A percentile compares a stretch with the other conserved stretches of the same genome.
Evolutionary conservation across 2,113 vertebrate species (phyloP).

Genomic region (Progne subis): DNA sequence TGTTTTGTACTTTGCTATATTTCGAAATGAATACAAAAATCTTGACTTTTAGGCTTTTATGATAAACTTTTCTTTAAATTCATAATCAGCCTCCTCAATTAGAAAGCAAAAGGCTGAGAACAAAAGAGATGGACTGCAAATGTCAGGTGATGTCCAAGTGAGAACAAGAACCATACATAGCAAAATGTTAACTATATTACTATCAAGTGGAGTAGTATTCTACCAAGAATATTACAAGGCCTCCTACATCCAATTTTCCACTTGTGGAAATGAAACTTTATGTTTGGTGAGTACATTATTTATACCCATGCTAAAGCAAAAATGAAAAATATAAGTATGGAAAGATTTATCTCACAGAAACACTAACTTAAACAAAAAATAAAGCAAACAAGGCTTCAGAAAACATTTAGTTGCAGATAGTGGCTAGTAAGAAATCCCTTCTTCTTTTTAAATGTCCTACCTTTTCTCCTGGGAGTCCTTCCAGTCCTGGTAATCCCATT

Average conservation of each 20-base stretch:
- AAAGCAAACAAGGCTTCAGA: neutral
- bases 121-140: neutral
- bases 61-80: neutral
- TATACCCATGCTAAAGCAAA: neutral
- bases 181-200: neutral
- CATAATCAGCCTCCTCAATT: neutral
- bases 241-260: neutral
- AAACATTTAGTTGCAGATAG: neutral
- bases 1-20: neutral
- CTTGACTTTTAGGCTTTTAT: neutral
- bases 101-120: neutral
- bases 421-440: neutral
- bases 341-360: neutral
- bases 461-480: conserved; percentile 93
- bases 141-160: rapidly evolving
- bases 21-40: neutral
- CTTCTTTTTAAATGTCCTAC: conserved; percentile 67
- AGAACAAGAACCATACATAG: neutral
- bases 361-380: neutral
- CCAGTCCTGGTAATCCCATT: conserved; percentile 94
- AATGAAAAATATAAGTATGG: neutral
- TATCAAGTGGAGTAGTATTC: neutral
- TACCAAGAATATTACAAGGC: neutral
- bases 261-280: neutral
- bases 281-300: neutral